Base-by-base conservation (phyloP, 1,140 invertebrate genomes). In the Teleogryllus occipitalis region DNA sequence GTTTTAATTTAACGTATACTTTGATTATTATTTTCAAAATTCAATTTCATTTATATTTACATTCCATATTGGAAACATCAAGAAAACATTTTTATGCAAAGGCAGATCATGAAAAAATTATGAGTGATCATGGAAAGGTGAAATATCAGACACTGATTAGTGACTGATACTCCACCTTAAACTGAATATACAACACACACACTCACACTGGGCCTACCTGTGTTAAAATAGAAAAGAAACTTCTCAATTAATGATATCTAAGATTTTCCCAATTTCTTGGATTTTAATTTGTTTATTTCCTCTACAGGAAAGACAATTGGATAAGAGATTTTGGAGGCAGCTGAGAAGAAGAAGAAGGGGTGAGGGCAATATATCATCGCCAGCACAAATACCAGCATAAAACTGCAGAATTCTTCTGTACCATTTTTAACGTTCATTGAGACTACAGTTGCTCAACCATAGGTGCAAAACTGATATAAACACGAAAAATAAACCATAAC, bases 271-370 rank as follows among this genome's bases (percentile, higher is more conserved):
- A 39, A 39, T 39, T 39, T 39, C 27, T 39, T 39, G 27, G 27
- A 39, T 39, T 39, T 5, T 39, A 39, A 39, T 39, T 39, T 39
- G 27, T 39, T 39, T 49, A 18, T 18, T 76, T 7, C 73, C 79
- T 14, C 82, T 85, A 0, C 79, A 89, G 87, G 88, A 89, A 81
- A 89, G 88, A 83, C 88, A 87, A 81, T 83, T 84, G 78, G 88
- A 89, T 82, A 85, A 88, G 78, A 85, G 88, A 80, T 86, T 89
- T 80, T 89, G 88, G 88, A 89, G 88, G 81, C 88, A 89, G 81
- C 84, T 89, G 80, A 89, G 87, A 77, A 88, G 87, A 85, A 84
- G 88, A 82, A 80, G 79, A 77, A 74, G 75, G n/a, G 78, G 73
- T 8, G 47, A 74, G 21, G 73, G 49, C 14, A 10, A 22, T n/a